Evolutionary conservation across 2,888 invertebrate species (phyloP).

Genomic region (Dromius quadrimaculatus): DNA sequence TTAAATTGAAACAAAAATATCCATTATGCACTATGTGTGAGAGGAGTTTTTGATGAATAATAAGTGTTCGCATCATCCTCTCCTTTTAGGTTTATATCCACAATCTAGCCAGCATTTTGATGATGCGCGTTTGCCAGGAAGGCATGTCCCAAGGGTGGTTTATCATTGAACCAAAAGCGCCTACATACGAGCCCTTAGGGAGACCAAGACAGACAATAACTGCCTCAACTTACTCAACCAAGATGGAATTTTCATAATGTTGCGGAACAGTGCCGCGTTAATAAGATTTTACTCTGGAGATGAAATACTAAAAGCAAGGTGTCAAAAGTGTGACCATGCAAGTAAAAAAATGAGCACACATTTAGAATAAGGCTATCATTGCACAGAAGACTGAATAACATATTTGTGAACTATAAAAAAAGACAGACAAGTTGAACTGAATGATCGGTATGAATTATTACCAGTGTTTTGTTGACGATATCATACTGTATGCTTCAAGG

Average conservation of each 20-base stretch:
- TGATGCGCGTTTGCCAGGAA: conserved; percentile 38
- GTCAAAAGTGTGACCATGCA: conserved; percentile 24
- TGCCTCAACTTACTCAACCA: neutral
- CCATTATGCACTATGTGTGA: too few relatives aligned
- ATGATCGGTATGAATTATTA: too few relatives aligned
- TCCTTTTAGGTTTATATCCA: too few relatives aligned
- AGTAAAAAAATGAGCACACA: too few relatives aligned
- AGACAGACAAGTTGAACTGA: too few relatives aligned
- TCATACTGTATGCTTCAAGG: too few relatives aligned
- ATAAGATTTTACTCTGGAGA: conserved; percentile 46
- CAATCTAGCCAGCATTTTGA: conserved; percentile 39
- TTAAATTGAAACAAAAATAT: too few relatives aligned
- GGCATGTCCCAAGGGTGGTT: conserved; percentile 40
- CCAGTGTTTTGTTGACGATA: too few relatives aligned
- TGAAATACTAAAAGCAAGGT: conserved; percentile 27
- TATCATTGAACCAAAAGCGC: conserved; percentile 39
- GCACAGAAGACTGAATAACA: too few relatives aligned
- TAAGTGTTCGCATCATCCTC: too few relatives aligned
- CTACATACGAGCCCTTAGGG: conserved; percentile 43
- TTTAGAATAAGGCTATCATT: neutral
- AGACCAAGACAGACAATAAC: neutral
- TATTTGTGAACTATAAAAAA: too few relatives aligned
- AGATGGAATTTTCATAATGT: conserved; percentile 52
- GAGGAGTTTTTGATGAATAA: too few relatives aligned
- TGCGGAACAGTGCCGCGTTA: conserved; percentile 49